Percentiles rank a stretch among this genome's conserved stretches.
phyloP scores from a whole-genome alignment of 1,140 invertebrate genomes.

The Rhagoletis zephyria region DNA sequence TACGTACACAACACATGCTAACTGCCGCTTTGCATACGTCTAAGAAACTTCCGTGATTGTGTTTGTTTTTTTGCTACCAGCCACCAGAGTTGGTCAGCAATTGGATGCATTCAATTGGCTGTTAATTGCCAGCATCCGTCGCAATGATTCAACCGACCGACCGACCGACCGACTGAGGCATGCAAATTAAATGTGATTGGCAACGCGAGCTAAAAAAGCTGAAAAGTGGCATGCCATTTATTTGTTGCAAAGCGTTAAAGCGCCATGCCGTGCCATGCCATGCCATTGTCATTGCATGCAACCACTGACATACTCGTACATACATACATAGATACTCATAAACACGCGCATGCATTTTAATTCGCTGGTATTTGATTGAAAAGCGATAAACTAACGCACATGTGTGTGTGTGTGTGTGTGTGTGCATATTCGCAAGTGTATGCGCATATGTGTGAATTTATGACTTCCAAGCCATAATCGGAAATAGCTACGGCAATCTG shows the following conservation, averaged over 20 bases:
- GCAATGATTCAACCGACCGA: background rate
- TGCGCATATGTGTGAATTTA: background rate
- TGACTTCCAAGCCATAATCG: constrained; percentile 34
- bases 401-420: background rate
- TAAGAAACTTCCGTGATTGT: background rate
- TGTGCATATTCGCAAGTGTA: background rate
- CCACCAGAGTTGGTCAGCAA: background rate
- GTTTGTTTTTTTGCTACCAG: background rate
- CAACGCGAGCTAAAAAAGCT: constrained; percentile 2
- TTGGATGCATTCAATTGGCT: constrained; percentile 41
- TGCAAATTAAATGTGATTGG: constrained; percentile 33
- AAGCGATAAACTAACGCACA: background rate
- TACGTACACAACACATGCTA: background rate
- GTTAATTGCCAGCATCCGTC: constrained; percentile 47
- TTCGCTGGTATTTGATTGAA: background rate
- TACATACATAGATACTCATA: background rate
- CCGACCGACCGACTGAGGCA: background rate
- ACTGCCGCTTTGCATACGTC: background rate
- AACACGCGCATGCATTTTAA: background rate
- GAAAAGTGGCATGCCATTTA: background rate
- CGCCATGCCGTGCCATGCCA: background rate
- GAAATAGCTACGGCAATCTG: background rate
- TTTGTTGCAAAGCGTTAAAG: constrained; percentile 8
- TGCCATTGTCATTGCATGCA: background rate
- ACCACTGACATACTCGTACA: background rate